Conservation (phyloP, 2,888 invertebrate species). For the Ectobius pallidus region DNA sequence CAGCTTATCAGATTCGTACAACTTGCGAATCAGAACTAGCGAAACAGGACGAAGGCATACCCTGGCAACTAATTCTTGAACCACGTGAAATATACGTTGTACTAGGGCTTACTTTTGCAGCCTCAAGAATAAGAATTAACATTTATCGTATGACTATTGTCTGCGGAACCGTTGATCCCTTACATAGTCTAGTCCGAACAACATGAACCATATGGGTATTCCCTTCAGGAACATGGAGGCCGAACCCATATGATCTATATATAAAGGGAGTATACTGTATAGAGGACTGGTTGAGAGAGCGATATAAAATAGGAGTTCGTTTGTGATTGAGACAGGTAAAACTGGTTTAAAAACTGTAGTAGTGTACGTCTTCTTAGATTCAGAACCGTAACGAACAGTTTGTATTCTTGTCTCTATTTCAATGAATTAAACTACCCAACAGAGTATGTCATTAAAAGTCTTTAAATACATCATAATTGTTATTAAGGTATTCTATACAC, state of each 20-base stretch:
- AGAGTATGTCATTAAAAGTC: too few relatives aligned
- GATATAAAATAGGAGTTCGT: slow-evolving; percentile 2
- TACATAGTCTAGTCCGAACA: not conserved
- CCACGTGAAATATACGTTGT: not conserved
- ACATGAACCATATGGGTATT: not conserved
- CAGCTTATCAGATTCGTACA: too few relatives aligned
- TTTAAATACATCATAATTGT: too few relatives aligned
- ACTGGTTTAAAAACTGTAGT: slow-evolving; percentile 13
- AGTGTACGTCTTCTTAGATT: not conserved
- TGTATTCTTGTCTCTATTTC: too few relatives aligned
- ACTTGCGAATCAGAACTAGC: too few relatives aligned
- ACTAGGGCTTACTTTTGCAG: not conserved
- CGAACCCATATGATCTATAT: not conserved
- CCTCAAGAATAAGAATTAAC: not conserved
- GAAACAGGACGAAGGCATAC: not conserved
- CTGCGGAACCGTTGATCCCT: slow-evolving; percentile 21
- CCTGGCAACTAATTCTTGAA: not conserved
- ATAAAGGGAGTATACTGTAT: not conserved
- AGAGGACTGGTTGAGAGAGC: not conserved
- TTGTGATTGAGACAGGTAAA: slow-evolving; percentile 15
- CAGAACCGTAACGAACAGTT: not conserved
- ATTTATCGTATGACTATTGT: slow-evolving; percentile 6
- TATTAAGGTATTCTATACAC: too few relatives aligned
- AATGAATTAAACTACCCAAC: too few relatives aligned
- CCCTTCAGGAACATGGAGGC: not conserved